phyloP scores from a whole-genome alignment of 2,797 vertebrate species.

The Xenops minutus region DNA sequence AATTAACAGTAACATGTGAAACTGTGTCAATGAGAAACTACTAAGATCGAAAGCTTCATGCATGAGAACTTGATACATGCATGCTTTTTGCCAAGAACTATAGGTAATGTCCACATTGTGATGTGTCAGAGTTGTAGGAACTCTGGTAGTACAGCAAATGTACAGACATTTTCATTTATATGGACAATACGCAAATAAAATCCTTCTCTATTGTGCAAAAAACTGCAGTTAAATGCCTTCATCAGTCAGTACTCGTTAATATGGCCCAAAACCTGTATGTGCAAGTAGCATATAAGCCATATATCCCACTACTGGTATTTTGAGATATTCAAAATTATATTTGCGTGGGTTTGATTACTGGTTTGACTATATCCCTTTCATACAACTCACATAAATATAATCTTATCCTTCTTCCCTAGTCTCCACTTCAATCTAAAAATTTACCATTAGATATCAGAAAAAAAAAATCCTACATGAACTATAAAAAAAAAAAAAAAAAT shows the following conservation, averaged over 20 bases:
- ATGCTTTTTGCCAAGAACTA: not conserved
- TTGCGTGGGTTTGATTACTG: not conserved
- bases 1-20: not conserved
- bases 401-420: not conserved
- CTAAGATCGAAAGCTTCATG: not conserved
- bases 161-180: not conserved
- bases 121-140: not conserved
- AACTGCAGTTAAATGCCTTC: not conserved
- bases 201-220: not conserved
- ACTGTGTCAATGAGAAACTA: not conserved
- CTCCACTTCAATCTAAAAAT: not conserved
- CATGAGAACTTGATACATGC: not conserved
- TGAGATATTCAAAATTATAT: not conserved
- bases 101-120: not conserved
- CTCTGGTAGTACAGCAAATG: not conserved
- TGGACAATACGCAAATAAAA: not conserved
- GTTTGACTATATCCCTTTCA: not conserved
- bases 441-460: not conserved
- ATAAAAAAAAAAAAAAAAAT: not conserved
- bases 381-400: not conserved
- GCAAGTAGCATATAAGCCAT: not conserved
- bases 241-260: not conserved
- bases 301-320: not conserved
- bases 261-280: not conserved
- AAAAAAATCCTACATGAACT: not conserved